Evolutionary conservation across 2,888 invertebrate species (phyloP).

Genomic region (Yponomeuta plumbellus): DNA sequence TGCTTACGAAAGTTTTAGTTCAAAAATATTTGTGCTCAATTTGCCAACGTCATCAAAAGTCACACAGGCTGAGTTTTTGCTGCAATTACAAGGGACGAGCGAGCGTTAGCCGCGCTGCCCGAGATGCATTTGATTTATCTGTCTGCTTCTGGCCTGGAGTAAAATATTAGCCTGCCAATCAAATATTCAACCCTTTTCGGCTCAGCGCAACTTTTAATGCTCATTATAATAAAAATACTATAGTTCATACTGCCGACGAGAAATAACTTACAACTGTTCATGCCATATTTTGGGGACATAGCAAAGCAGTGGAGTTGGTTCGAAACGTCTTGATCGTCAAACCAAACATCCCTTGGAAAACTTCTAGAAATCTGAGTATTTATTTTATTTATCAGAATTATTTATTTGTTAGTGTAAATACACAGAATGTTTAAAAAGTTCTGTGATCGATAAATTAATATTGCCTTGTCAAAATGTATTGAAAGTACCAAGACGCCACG

Average conservation of each 20-base stretch:
- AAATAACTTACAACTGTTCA: constrained; percentile 40
- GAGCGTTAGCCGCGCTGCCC: constrained; percentile 54
- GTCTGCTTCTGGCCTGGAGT: constrained; percentile 59
- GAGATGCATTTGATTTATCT: constrained; percentile 71
- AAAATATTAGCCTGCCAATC: constrained; percentile 69
- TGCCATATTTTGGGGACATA: constrained; percentile 47
- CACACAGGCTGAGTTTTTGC: constrained; percentile 68
- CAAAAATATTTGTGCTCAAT: constrained; percentile 49
- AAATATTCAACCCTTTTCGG: constrained; percentile 68
- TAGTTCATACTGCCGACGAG: constrained; percentile 54
- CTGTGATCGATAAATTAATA: neutral
- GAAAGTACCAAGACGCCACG: constrained; percentile 42
- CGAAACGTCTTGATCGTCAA: constrained; percentile 1
- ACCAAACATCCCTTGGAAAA: no score
- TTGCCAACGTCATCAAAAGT: constrained; percentile 70
- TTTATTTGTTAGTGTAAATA: neutral
- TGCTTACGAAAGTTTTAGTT: no score
- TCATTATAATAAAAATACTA: constrained; percentile 73
- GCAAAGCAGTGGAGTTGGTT: constrained; percentile 18
- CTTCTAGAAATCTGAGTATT: neutral
- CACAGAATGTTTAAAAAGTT: neutral
- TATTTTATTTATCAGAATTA: neutral
- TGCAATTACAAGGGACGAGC: constrained; percentile 67
- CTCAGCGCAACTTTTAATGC: constrained; percentile 55
- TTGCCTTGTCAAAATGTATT: neutral